Percentiles rank a stretch among this genome's conserved stretches.
Evolutionary conservation across 2,888 invertebrate genomes (phyloP).

Genomic region (Machimus rusticus): DNA sequence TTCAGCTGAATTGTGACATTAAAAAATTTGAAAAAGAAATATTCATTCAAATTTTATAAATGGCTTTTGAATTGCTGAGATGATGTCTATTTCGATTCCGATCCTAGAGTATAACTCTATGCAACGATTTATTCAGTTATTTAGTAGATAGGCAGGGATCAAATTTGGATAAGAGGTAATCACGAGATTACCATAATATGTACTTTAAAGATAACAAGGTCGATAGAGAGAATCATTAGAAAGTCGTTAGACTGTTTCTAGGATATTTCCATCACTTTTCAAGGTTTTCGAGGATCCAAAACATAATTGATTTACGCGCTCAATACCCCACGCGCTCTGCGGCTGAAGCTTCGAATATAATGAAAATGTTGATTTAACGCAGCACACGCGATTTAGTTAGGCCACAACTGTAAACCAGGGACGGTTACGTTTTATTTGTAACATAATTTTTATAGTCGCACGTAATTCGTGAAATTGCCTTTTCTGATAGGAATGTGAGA

Average conservation of each 20-base stretch:
- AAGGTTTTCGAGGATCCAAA: not conserved
- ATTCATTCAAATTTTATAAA: not conserved
- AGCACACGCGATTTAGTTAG: not conserved
- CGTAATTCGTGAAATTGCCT: not conserved
- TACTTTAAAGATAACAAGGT: not conserved
- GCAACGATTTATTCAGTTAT: not conserved
- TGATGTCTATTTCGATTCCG: not conserved
- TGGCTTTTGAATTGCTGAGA: not conserved
- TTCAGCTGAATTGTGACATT: no score
- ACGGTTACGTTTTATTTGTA: not conserved
- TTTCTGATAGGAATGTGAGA: not conserved
- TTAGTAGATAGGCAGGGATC: not conserved
- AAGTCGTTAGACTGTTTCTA: not conserved
- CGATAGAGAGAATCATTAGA: not conserved
- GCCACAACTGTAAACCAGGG: not conserved
- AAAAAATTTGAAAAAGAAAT: no score
- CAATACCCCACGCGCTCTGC: not conserved
- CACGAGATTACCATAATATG: not conserved
- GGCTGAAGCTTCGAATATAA: not conserved
- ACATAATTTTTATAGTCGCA: constrained; percentile 4
- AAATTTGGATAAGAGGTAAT: not conserved
- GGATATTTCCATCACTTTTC: not conserved
- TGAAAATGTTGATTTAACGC: not conserved
- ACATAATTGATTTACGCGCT: not conserved
- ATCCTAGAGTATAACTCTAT: not conserved